These are phyloP conservation scores for Napeogenes inachia DNA, from an alignment of 2,888 invertebrate species.

Conservation along the genomic window DNA sequence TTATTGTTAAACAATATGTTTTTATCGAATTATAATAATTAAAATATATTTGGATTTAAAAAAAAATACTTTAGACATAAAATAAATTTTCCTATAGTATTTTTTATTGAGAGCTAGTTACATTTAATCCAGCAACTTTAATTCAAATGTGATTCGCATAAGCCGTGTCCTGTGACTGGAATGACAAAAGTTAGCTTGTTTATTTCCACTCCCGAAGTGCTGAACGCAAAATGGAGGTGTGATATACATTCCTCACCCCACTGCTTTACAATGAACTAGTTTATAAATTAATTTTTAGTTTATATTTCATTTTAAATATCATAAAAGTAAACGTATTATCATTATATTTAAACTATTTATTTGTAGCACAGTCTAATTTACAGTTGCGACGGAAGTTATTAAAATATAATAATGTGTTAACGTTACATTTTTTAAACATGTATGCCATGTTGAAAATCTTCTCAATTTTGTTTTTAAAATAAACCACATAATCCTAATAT, in stretches of 20 bases:
- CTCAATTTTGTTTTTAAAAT: too few species aligned
- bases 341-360: too few species aligned
- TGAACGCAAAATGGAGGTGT: conserved; percentile 54
- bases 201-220: conserved; percentile 57
- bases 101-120: conserved; percentile 39
- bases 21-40: too few species aligned
- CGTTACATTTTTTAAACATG: too few species aligned
- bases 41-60: too few species aligned
- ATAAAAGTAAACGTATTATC: neutral
- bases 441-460: too few species aligned
- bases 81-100: conserved; percentile 25
- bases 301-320: neutral
- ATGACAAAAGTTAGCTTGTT: conserved; percentile 67
- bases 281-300: neutral
- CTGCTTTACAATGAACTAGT: conserved; percentile 18
- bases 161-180: conserved; percentile 50
- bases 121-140: conserved; percentile 54
- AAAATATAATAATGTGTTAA: too few species aligned
- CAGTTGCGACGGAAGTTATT: too few species aligned
- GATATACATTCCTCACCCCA: conserved; percentile 39
- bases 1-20: too few species aligned
- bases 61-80: conserved; percentile 7
- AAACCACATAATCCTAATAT: too few species aligned
- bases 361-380: too few species aligned
- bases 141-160: conserved; percentile 48